Percentiles rank a stretch among this genome's conserved stretches.
Conservation (phyloP, 2,113 vertebrate species). For the Catharus bicknelli region DNA sequence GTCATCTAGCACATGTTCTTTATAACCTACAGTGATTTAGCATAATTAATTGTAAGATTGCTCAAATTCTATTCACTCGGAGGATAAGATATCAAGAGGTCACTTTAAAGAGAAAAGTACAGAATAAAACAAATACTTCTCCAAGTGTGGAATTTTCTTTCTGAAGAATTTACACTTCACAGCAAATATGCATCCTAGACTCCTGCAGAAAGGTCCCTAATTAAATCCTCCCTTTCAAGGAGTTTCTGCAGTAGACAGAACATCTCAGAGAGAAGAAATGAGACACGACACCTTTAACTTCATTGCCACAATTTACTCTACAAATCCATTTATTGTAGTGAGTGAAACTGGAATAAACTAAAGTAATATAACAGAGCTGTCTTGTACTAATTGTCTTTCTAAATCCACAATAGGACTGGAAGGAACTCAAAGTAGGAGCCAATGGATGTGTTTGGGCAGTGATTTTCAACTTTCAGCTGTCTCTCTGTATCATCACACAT, state of each 20-base stretch:
- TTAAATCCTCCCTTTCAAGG: not conserved
- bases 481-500: not conserved
- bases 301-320: not conserved
- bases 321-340: not conserved
- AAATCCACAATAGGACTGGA: not conserved
- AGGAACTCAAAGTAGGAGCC: not conserved
- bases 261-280: not conserved
- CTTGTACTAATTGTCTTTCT: not conserved
- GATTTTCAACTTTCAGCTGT: not conserved
- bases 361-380: not conserved
- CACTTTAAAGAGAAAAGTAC: not conserved
- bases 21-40: not conserved
- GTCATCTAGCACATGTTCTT: not conserved
- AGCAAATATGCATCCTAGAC: not conserved
- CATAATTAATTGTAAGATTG: constrained; percentile 30
- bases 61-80: not conserved
- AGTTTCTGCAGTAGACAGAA: not conserved
- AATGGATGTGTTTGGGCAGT: not conserved
- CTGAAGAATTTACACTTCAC: not conserved
- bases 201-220: not conserved
- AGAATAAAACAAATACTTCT: not conserved
- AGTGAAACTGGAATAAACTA: not conserved
- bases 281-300: not conserved
- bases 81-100: not conserved
- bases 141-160: not conserved